Base-by-base conservation (phyloP, 1,140 invertebrate species). In the Apis laboriosa region DNA sequence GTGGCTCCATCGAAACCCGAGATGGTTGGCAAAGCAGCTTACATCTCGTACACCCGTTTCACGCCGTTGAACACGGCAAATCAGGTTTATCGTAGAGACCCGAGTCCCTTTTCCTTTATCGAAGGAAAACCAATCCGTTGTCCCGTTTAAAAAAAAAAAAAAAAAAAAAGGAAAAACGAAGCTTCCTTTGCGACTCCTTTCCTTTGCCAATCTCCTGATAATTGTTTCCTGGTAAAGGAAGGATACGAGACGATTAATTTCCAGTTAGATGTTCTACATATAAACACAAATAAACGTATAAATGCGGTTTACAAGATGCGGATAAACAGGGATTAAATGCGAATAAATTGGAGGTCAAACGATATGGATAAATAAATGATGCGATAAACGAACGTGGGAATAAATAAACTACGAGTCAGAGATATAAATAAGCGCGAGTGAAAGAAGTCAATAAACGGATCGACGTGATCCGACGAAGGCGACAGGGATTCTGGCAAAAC, bases 21-120 rank as follows among this genome's bases (percentile, higher is more conserved):
- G n/a, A 34, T 53, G 73, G 24, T 43, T 49, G 63, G 73, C 43
- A 81, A 81, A 81, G 72, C 64, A 73, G 80, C 80, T 81, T 81
- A 81, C 80, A n/a, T 56, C 21, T 34, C 12, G 34, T 24, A 28
- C 34, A 60, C 19, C 15, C 51, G 15, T 64, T 43, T 80, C 78
- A 24, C 60, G 60, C 28, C 60, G 58, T 34, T 55, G 60, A 66
- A 56, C 51, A 7, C 28, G 51, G 3, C 9, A 51, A 80, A 80
- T 80, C 77, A 73, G 68, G 55, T 63, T 80, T 61, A 3, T 19
- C 12, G 2, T 43, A 43, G 34, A 43, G 34, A 7, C 2, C n/a
- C n/a, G 53, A 66, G n/a, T 60, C 66, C 1, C 17, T 12, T 9
- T 28, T 63, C 24, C 58, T 72, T 21, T 8, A 2, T 13, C n/a